A percentile compares a stretch with the other conserved stretches of the same genome.
Conservation (phyloP, 2,888 invertebrate genomes). For the Cotesia congregata region DNA sequence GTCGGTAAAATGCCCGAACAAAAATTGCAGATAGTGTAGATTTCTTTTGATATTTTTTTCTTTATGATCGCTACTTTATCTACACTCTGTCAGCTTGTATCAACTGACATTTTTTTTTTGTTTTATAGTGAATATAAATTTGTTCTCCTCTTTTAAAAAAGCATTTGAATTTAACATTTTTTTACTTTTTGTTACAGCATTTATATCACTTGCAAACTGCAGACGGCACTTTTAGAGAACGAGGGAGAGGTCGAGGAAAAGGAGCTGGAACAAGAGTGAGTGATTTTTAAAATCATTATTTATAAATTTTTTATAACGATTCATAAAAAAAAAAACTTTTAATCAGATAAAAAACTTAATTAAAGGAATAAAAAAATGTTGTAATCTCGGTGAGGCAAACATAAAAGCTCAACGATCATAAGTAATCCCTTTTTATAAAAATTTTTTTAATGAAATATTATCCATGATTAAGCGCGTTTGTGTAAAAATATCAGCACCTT, state of each 20-base stretch:
- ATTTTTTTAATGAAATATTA: conserved; percentile 10
- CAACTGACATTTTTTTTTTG: background rate
- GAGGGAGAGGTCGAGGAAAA: conserved; percentile 68
- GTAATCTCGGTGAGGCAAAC: background rate
- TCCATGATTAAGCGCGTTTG: background rate
- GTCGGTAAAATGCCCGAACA: background rate
- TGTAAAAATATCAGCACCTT: conserved; percentile 6
- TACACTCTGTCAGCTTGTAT: background rate
- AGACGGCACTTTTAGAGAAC: conserved; percentile 66
- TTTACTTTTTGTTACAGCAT: conserved; percentile 62
- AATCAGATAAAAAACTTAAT: background rate
- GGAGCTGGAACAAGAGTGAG: conserved; percentile 67
- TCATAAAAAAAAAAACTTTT: background rate
- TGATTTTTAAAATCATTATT: conserved; percentile 32
- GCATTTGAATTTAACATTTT: conserved; percentile 20
- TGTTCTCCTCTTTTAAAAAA: background rate
- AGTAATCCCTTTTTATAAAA: background rate
- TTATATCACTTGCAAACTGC: conserved; percentile 68
- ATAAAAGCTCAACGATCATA: conserved; percentile 14
- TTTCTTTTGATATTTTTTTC: background rate
- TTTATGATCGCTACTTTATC: background rate
- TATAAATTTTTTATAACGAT: background rate
- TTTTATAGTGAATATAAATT: background rate
- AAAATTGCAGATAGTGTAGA: background rate
- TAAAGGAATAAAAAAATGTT: background rate